Percentiles rank a stretch among this genome's conserved stretches.
These are phyloP conservation scores for Ptilodon capucinus DNA, from an alignment of 2,888 invertebrate species.

Conservation along the genomic window DNA sequence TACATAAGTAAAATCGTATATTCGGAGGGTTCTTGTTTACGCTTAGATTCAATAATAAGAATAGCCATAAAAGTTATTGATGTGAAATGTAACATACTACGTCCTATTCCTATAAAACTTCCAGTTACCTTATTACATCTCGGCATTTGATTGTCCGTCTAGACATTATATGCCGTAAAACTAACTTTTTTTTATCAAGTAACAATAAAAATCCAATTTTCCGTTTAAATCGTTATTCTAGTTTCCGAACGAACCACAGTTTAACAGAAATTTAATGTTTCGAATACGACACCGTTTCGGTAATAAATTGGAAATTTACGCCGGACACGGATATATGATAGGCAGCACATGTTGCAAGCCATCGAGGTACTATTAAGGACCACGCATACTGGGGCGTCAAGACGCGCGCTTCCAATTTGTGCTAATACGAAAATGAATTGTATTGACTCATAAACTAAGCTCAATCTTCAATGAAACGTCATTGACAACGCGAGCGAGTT, in stretches of 20 bases:
- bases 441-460: no score
- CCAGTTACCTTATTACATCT: conserved; percentile 31
- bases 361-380: background rate
- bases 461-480: no score
- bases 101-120: conserved; percentile 23
- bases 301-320: background rate
- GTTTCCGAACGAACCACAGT: background rate
- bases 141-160: conserved; percentile 25
- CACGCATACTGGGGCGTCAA: no score
- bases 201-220: background rate
- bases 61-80: conserved; percentile 30
- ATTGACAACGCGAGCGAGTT: no score
- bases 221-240: background rate
- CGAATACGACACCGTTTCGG: background rate
- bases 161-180: conserved; percentile 20
- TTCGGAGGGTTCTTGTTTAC: conserved; percentile 21
- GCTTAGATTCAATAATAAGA: conserved; percentile 11
- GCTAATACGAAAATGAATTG: no score
- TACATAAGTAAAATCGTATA: conserved; percentile 1
- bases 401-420: no score
- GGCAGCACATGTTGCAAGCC: background rate
- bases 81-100: conserved; percentile 25
- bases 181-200: background rate
- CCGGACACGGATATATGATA: background rate
- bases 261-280: background rate